phyloP scores from a whole-genome alignment of 2,113 vertebrate genomes.

The Marmota monax region DNA sequence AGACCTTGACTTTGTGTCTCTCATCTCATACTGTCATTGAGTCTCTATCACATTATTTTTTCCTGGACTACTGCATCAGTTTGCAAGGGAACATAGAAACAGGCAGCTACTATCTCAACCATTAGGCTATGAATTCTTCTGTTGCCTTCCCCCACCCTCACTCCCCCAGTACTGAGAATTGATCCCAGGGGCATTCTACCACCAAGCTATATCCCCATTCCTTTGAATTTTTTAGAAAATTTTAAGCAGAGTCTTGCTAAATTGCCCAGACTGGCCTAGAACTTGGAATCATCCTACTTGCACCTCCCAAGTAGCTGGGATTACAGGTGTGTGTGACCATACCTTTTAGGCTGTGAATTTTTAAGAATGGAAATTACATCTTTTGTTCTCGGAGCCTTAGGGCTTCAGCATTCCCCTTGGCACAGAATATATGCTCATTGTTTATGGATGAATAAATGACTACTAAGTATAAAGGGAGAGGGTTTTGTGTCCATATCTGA shows the following conservation, averaged over 20 bases:
- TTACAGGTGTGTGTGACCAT: no score
- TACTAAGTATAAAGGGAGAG: not conserved
- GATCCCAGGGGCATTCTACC: no score
- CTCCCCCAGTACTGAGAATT: no score
- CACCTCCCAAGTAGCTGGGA: no score
- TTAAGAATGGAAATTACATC: not conserved
- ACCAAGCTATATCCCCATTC: no score
- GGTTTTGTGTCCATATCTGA: not conserved
- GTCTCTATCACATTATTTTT: not conserved
- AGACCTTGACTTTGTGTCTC: not conserved
- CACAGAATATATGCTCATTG: not conserved
- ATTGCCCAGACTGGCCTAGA: not conserved
- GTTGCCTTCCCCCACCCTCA: no score
- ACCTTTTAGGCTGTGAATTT: not conserved
- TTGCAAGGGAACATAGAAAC: not conserved
- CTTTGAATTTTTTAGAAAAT: not conserved
- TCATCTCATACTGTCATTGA: not conserved
- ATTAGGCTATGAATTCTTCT: not conserved
- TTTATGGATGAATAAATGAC: conserved; percentile 15
- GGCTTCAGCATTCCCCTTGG: not conserved
- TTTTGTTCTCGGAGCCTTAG: not conserved
- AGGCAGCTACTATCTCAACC: not conserved
- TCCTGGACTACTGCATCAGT: not conserved
- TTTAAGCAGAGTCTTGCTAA: not conserved
- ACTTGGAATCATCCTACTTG: no score